Evolutionary conservation across 2,113 vertebrate species (phyloP).

Genomic region (Fregetta grallaria): DNA sequence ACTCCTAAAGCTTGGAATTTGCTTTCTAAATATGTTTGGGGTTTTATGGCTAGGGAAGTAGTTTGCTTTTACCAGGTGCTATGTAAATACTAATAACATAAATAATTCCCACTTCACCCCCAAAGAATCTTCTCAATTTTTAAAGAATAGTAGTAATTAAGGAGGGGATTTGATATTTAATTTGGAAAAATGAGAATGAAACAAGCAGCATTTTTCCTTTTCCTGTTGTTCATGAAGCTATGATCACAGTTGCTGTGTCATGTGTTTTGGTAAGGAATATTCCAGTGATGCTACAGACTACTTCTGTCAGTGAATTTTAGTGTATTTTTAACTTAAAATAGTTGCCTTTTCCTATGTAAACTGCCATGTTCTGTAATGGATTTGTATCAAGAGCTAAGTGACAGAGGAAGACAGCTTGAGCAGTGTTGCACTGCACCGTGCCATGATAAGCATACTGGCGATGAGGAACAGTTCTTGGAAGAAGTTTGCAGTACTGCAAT

Average conservation of each 20-base stretch:
- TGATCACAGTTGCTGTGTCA: neutral
- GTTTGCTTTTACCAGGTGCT: neutral
- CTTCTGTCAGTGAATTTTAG: neutral
- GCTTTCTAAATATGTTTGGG: neutral
- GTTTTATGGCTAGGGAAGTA: neutral
- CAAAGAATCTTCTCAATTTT: neutral
- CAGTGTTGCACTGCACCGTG: neutral
- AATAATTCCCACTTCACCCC: neutral
- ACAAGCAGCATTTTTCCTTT: neutral
- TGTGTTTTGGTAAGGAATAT: neutral
- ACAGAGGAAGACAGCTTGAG: neutral
- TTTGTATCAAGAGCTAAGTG: neutral
- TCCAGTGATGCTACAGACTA: neutral
- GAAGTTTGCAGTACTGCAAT: neutral
- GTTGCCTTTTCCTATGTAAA: neutral
- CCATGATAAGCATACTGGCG: neutral
- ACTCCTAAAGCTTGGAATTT: neutral
- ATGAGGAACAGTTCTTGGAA: neutral
- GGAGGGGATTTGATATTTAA: neutral
- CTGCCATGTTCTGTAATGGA: neutral
- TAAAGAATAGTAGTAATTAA: neutral
- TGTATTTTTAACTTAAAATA: neutral
- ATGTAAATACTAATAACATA: neutral
- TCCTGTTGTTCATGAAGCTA: neutral
- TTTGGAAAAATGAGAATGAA: neutral